Evolutionary conservation across 2,113 vertebrate genomes (phyloP), one percentile per base, ranked within the genome.

Genomic region (Bagarius yarrelli): DNA sequence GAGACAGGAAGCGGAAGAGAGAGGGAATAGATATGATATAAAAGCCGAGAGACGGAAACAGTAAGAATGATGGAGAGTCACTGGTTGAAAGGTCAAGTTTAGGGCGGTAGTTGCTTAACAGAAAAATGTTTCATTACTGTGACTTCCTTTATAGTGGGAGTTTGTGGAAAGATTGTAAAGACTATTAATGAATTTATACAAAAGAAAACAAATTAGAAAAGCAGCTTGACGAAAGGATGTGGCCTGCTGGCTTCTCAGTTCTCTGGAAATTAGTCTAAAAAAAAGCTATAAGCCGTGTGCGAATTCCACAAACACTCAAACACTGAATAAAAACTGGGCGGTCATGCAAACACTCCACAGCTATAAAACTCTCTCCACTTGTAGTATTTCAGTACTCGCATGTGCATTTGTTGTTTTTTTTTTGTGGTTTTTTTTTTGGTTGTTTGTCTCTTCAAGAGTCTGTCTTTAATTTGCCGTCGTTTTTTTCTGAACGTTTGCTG

Each of bases 71-170:
- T 32, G 47, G 59, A 63, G 15, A 67, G 18, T 5, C 57, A 64
- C n/a, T 76, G 36, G 57, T 50, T 55, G 75, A 30, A 57, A 56
- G 83, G 79, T 88, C 81, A 80, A 84, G 80, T 44, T 83, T 44
- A 44, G 72, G 83, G 86, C 80, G 83, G 85, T 66, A 74, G 82
- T 81, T 81, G 80, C 79, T 77, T 71, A 81, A 73, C 60, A 44
- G 64, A 61, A 76, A 84, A 81, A 59, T 40, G 61, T 83, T 83
- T 88, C 34, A 82, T 85, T 83, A 83, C 23, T 0, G 8, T 1
- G 21, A 44, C 30, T 27, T 21, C 3, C 8, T 3, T 3, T 4
- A 8, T 40, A 40, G 52, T 52, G 16, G n/a, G 55, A 60, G 78
- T 23, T 69, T 23, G 34, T 52, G 21, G 8, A 36, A 55, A 60